A percentile compares a stretch with the other conserved stretches of the same genome.
These are phyloP conservation scores for Crypturellus undulatus DNA, from an alignment of 2,113 vertebrate species.

Conservation along the genomic window DNA sequence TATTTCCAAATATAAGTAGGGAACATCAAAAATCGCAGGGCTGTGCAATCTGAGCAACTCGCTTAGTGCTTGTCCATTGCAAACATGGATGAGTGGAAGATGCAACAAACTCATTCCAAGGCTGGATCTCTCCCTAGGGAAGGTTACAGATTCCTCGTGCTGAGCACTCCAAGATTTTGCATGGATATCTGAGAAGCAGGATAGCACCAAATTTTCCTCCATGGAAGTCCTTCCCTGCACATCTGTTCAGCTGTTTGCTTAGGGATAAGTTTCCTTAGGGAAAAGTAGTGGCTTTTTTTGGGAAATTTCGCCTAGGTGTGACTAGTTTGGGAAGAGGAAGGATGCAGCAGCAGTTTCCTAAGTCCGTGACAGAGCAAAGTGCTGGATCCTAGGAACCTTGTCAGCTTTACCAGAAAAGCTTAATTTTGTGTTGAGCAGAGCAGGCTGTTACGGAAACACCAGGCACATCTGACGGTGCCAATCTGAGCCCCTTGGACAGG, in stretches of 20 bases:
- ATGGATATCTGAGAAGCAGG: neutral
- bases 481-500: neutral
- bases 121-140: neutral
- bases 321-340: no score
- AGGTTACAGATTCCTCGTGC: neutral
- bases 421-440: neutral
- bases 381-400: accelerated
- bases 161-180: neutral
- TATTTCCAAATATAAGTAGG: neutral
- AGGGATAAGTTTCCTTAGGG: no score
- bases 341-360: no score
- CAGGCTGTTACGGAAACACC: accelerated
- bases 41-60: neutral
- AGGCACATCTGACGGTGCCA: neutral
- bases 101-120: neutral
- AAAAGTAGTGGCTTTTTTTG: accelerated
- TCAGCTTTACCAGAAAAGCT: neutral
- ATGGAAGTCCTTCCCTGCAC: neutral
- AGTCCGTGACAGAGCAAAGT: accelerated
- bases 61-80: accelerated
- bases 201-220: neutral
- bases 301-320: neutral
- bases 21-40: neutral
- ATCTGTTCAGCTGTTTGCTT: neutral
- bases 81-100: neutral